Conservation (phyloP, 2,113 vertebrate genomes). For the Lophius piscatorius region DNA sequence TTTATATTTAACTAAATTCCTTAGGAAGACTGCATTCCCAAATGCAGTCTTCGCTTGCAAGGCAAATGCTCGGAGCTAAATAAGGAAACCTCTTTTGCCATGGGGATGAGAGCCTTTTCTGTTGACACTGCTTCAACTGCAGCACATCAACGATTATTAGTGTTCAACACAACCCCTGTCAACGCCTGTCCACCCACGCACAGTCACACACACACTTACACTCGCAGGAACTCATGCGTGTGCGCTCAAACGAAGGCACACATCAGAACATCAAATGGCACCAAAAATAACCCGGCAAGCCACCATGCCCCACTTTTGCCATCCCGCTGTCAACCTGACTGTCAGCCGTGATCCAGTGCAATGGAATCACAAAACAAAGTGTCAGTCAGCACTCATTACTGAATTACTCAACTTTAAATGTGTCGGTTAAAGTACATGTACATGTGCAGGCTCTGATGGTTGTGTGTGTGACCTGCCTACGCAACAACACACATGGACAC, state of each 20-base stretch:
- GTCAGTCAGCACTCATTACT: slow-evolving; percentile 51
- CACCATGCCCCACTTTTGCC: slow-evolving; percentile 67
- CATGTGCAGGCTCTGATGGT: neutral
- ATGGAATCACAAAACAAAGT: slow-evolving; percentile 63
- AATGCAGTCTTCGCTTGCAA: slow-evolving; percentile 34
- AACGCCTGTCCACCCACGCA: slow-evolving; percentile 59
- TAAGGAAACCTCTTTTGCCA: slow-evolving; percentile 35
- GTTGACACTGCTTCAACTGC: slow-evolving; percentile 30
- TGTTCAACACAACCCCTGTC: slow-evolving; percentile 59
- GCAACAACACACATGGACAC: neutral
- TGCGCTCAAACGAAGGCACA: slow-evolving; percentile 12
- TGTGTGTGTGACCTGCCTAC: neutral
- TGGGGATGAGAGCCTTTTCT: slow-evolving; percentile 37
- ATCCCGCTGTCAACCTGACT: slow-evolving; percentile 48
- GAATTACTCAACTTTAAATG: slow-evolving; percentile 19
- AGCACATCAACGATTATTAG: slow-evolving; percentile 62
- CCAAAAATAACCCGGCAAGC: slow-evolving; percentile 73
- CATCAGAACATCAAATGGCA: slow-evolving; percentile 50
- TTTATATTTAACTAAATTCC: too few relatives aligned
- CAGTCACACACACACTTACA: slow-evolving; percentile 29
- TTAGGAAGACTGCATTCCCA: too few relatives aligned
- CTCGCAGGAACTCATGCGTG: slow-evolving; percentile 1
- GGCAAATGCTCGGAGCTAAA: slow-evolving; percentile 29
- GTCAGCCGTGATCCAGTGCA: slow-evolving; percentile 52
- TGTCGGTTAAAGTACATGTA: slow-evolving; percentile 10